A percentile compares a stretch with the other conserved stretches of the same genome.
Evolutionary conservation across 2,888 invertebrate genomes (phyloP).

Genomic region (Monopis laevigella): DNA sequence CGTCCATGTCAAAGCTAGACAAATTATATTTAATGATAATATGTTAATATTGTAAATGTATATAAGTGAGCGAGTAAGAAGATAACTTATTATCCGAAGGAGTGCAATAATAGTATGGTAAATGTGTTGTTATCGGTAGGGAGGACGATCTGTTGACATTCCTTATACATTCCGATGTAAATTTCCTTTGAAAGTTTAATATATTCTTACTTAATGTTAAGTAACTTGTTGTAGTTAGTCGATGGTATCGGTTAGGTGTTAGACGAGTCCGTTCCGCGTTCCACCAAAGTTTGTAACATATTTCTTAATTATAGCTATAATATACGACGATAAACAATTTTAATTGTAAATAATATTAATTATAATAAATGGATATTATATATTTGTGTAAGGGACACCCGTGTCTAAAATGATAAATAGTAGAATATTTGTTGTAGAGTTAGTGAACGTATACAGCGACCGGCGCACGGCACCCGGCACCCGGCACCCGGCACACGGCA

Average conservation of each 20-base stretch:
- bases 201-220: conserved; percentile 9
- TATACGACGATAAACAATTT: conserved; percentile 58
- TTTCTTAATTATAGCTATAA: conserved; percentile 56
- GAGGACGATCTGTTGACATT: conserved; percentile 16
- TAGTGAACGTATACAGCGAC: conserved; percentile 33
- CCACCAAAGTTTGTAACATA: conserved; percentile 68
- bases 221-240: conserved; percentile 18
- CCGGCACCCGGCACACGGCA: too few relatives aligned
- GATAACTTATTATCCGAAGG: conserved; percentile 58
- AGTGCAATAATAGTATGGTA: conserved; percentile 60
- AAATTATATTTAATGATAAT: conserved; percentile 53
- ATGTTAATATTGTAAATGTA: conserved; percentile 18
- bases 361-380: conserved; percentile 48
- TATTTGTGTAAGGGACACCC: conserved; percentile 51
- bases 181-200: conserved; percentile 16
- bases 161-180: conserved; percentile 22
- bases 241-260: conserved; percentile 50
- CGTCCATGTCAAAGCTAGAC: conserved; percentile 34
- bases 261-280: conserved; percentile 56
- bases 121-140: conserved; percentile 61
- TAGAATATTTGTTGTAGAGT: conserved; percentile 64
- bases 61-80: conserved; percentile 34
- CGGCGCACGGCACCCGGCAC: too few relatives aligned
- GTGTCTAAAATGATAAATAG: conserved; percentile 62
- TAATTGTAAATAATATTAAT: conserved; percentile 63